phyloP scores from a whole-genome alignment of 2,888 invertebrate genomes.

The Agrochola macilenta region DNA sequence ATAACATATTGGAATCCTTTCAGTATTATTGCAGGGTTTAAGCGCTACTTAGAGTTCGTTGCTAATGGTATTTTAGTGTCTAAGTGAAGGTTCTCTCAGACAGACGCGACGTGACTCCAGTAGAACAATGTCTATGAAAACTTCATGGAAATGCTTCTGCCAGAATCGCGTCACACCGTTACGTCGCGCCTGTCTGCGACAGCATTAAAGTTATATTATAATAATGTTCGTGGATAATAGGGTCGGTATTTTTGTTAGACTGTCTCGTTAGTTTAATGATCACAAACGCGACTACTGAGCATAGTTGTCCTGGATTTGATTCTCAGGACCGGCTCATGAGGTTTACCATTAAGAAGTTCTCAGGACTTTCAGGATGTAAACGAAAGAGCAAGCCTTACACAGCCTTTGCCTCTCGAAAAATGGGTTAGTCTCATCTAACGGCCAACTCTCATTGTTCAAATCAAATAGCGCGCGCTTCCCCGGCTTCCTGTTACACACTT shows the following conservation, averaged over 20 bases:
- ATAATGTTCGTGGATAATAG: not conserved
- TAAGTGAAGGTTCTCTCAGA: not conserved
- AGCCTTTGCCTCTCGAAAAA: no score
- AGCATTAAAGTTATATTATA: no score
- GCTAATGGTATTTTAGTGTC: not conserved
- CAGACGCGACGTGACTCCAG: no score
- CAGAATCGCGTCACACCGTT: no score
- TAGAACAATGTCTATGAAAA: no score
- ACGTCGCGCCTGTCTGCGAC: no score
- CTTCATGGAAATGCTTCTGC: no score
- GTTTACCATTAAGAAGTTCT: not conserved
- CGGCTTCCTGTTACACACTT: no score
- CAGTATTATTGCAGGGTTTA: constrained; percentile 49
- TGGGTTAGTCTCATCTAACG: no score
- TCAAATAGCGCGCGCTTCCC: no score
- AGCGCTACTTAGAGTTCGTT: constrained; percentile 1
- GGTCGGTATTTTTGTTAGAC: not conserved
- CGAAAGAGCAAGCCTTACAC: no score
- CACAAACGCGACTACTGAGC: not conserved
- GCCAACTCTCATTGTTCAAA: no score
- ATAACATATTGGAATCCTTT: constrained; percentile 57
- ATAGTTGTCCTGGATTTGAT: not conserved
- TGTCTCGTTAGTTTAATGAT: not conserved
- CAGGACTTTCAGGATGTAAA: not conserved
- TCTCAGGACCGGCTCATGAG: not conserved